A percentile compares a stretch with the other conserved stretches of the same genome.
phyloP scores from a whole-genome alignment of 2,888 invertebrate genomes.

The Drosophila parthenogenetica region DNA sequence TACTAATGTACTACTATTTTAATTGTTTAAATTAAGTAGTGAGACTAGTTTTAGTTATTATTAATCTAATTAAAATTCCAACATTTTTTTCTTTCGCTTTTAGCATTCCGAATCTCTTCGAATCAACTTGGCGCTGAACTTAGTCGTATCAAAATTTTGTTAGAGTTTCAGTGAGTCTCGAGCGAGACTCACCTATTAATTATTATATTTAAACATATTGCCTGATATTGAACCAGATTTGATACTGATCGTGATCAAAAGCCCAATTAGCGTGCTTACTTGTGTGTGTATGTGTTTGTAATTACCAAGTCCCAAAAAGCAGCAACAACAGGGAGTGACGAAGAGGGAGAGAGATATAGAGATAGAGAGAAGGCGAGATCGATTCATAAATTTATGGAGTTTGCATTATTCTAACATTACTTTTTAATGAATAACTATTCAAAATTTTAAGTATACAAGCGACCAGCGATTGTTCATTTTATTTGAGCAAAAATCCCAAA shows the following conservation, averaged over 20 bases:
- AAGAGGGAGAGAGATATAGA: not conserved
- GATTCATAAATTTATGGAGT: conserved; percentile 28
- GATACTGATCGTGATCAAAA: conserved; percentile 5
- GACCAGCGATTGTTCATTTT: conserved; percentile 7
- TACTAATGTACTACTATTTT: too few relatives aligned
- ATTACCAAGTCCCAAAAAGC: not conserved
- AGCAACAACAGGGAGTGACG: not conserved
- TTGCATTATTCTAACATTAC: conserved; percentile 10
- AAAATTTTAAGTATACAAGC: conserved; percentile 31
- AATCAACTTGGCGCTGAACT: conserved; percentile 37
- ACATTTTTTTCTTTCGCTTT: not conserved
- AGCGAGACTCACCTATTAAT: conserved; percentile 11
- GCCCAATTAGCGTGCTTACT: not conserved
- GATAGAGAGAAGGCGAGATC: not conserved
- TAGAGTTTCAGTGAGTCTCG: conserved; percentile 28
- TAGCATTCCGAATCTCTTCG: conserved; percentile 1
- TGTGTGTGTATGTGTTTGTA: conserved; percentile 4
- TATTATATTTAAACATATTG: conserved; percentile 2
- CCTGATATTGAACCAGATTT: conserved; percentile 1
- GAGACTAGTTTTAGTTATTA: too few relatives aligned
- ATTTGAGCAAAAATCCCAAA: conserved; percentile 6
- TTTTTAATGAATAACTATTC: conserved; percentile 20
- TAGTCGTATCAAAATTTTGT: conserved; percentile 7
- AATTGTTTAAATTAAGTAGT: too few relatives aligned
- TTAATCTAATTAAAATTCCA: not conserved